A percentile compares a stretch with the other conserved stretches of the same genome.
These are phyloP conservation scores for Notarius quadriscutis DNA, from an alignment of 2,113 vertebrate genomes.

Conservation along the genomic window DNA sequence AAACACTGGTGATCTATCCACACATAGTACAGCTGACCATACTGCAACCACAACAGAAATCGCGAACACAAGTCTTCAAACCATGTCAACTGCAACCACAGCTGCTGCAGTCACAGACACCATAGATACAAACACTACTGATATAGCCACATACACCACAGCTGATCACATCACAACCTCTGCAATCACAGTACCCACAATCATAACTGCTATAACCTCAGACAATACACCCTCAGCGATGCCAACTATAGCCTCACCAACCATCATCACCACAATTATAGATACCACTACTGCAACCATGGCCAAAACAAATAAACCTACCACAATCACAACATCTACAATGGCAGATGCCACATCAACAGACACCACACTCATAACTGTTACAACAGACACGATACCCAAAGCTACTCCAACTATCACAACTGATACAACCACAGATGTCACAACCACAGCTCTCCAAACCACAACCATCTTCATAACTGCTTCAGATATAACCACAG, in stretches of 20 bases:
- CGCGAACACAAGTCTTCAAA: background rate
- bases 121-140: background rate
- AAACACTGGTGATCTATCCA: background rate
- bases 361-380: background rate
- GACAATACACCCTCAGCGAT: too few species aligned
- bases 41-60: background rate
- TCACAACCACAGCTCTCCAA: background rate
- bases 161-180: background rate
- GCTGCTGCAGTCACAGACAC: background rate
- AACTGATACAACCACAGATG: background rate
- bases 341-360: too few species aligned
- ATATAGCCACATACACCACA: background rate
- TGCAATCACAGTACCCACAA: background rate
- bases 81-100: background rate
- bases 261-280: background rate
- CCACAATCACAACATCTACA: background rate
- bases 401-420: background rate
- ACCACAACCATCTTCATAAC: background rate
- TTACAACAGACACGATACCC: background rate
- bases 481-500: background rate
- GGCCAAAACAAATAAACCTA: background rate
- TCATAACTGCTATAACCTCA: too few species aligned
- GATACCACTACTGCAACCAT: background rate
- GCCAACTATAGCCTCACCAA: background rate
- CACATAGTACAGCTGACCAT: background rate